Base-by-base conservation (phyloP, 2,888 invertebrate species). In the Nyleta sp. region DNA sequence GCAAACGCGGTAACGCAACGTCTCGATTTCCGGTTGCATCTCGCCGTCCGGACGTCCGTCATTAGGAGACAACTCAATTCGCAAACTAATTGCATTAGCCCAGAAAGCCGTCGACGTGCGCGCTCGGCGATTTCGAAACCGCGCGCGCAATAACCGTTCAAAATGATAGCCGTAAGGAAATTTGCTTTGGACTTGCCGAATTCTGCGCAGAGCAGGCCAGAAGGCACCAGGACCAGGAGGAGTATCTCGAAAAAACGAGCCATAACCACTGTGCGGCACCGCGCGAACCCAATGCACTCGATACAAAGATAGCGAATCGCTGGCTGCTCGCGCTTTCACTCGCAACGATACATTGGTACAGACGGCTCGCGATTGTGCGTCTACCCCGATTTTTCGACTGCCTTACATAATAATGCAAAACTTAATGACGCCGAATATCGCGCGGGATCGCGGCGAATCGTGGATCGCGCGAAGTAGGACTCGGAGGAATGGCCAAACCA, bases 241-340 rank as follows among this genome's bases (percentile, higher is more conserved):
- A 81, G 24, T 24, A 74, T 35, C 57, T 35, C 55, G 42, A 77
- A 75, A 53, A 78, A 65, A 28, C 46, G 44, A 35, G 67, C 73
- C 73, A 73, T 77, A 28, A 46, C 60, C 28, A n/a, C n/a, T n/a
- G n/a, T n/a, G 46, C 46, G 22, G 11, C 20, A 38, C 67, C 33
- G 18, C 31, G 40, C 59, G 46, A 53, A 55, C 20, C 53, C 40
- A 73, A 24, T 68, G 50, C 50, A 52, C 72, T 72, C 65, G 71
- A 59, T 52, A 71, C 48, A 42, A 72, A 55, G 76, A 53, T 75
- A 60, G 64, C 67, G 68, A 73, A 40, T 73, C 52, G 35, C 22
- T n/a, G 81, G 81, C 77, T 82, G 81, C 83, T 85, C 59, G 73
- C 87, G 85, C 90, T 90, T 90, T 90, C 90, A 90, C 90, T 89